Conservation (phyloP, 2,113 vertebrate species). For the Prochilodus magdalenae region DNA sequence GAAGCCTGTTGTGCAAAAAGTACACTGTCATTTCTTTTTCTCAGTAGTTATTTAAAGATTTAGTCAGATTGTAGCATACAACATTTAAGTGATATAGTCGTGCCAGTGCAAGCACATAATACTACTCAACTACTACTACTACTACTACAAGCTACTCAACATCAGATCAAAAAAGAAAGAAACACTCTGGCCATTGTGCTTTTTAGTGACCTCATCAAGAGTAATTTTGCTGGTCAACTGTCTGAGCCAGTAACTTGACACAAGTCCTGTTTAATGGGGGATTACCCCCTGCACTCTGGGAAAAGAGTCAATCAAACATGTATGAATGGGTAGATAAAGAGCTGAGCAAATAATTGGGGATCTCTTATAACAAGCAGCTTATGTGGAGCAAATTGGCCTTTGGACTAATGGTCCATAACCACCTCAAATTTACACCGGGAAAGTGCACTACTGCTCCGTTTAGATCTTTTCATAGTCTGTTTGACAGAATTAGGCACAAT, state of each 20-base stretch:
- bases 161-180: background rate
- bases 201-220: conserved; percentile 6
- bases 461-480: background rate
- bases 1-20: too few species aligned
- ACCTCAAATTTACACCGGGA: conserved; percentile 39
- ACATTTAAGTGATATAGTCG: background rate
- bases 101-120: background rate
- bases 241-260: background rate
- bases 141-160: too few species aligned
- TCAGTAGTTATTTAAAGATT: background rate
- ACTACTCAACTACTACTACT: too few species aligned
- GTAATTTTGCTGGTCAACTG: conserved; percentile 13
- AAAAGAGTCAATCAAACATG: conserved; percentile 38
- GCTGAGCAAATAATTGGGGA: conserved; percentile 45
- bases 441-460: conserved; percentile 3
- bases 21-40: background rate
- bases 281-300: conserved; percentile 25
- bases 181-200: conserved; percentile 1
- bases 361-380: conserved; percentile 35
- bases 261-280: conserved; percentile 31
- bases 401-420: conserved; percentile 51
- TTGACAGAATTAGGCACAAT: conserved; percentile 22
- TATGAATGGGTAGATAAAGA: conserved; percentile 19
- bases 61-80: background rate
- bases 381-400: conserved; percentile 48